These are phyloP conservation scores for Scarus forsteni DNA, from an alignment of 2,797 vertebrate genomes.

Conservation along the genomic window DNA sequence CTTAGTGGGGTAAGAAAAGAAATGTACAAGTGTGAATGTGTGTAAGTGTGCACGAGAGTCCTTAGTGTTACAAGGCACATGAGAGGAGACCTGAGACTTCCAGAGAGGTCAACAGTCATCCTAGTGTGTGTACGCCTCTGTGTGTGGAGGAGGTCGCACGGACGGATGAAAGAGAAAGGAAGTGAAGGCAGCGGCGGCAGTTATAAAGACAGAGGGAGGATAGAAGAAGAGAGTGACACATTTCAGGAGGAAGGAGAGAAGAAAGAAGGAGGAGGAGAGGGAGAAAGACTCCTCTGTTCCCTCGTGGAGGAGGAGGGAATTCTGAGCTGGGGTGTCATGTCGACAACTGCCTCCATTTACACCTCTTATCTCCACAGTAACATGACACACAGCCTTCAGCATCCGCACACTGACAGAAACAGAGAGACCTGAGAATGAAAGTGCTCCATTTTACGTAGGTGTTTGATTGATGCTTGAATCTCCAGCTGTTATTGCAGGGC, in stretches of 20 bases:
- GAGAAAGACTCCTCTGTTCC: slow-evolving; percentile 80
- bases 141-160: slow-evolving; percentile 21
- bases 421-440: slow-evolving; percentile 15
- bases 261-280: slow-evolving; percentile 53
- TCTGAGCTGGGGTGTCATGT: slow-evolving; percentile 81
- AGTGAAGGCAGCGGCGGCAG: slow-evolving; percentile 31
- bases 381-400: slow-evolving; percentile 65
- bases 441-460: not conserved
- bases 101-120: slow-evolving; percentile 60
- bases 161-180: slow-evolving; percentile 55
- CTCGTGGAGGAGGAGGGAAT: slow-evolving; percentile 74
- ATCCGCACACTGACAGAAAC: slow-evolving; percentile 41
- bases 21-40: not conserved
- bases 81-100: slow-evolving; percentile 16
- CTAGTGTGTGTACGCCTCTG: slow-evolving; percentile 20
- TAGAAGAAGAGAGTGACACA: slow-evolving; percentile 62
- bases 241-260: slow-evolving; percentile 64
- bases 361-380: slow-evolving; percentile 76
- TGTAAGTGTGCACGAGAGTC: not conserved
- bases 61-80: slow-evolving; percentile 18
- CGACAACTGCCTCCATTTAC: slow-evolving; percentile 80
- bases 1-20: slow-evolving; percentile 88
- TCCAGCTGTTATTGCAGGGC: not conserved
- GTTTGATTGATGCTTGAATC: slow-evolving; percentile 23
- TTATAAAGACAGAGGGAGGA: slow-evolving; percentile 48